A percentile compares a stretch with the other conserved stretches of the same genome.
These are phyloP conservation scores for Mythimna lalbum DNA, from an alignment of 2,888 invertebrate species.

Conservation along the genomic window DNA sequence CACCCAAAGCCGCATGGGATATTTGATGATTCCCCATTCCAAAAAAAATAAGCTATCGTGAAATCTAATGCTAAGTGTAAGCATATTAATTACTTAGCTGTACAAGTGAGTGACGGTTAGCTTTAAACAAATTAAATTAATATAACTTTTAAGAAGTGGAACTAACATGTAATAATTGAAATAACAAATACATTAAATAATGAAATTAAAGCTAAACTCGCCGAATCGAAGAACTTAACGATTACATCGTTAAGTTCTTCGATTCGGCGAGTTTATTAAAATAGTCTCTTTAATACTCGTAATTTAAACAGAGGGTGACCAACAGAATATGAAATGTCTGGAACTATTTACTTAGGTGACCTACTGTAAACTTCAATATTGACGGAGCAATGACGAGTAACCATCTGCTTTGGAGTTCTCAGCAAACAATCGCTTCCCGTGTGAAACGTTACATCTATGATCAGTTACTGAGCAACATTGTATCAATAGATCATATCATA, in stretches of 20 bases:
- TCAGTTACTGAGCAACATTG: slow-evolving; percentile 30
- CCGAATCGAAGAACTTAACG: too few species aligned
- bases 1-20: too few species aligned
- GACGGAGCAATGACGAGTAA: slow-evolving; percentile 70
- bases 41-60: too few species aligned
- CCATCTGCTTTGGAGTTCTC: slow-evolving; percentile 69
- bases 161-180: not conserved
- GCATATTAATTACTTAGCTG: too few species aligned
- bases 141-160: too few species aligned
- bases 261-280: not conserved
- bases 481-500: slow-evolving; percentile 15
- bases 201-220: not conserved
- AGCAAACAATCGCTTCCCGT: slow-evolving; percentile 80
- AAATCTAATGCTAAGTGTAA: too few species aligned
- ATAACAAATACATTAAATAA: not conserved
- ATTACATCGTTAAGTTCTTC: not conserved
- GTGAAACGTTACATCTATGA: slow-evolving; percentile 69
- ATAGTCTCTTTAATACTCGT: slow-evolving; percentile 10
- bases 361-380: slow-evolving; percentile 75
- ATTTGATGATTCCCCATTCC: too few species aligned
- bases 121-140: too few species aligned
- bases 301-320: slow-evolving; percentile 36
- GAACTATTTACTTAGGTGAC: slow-evolving; percentile 63
- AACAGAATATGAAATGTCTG: slow-evolving; percentile 42
- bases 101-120: too few species aligned